Evolutionary conservation across 2,888 invertebrate genomes (phyloP), one percentile per base, ranked within the genome.

Genomic region (Embidobia sp.): DNA sequence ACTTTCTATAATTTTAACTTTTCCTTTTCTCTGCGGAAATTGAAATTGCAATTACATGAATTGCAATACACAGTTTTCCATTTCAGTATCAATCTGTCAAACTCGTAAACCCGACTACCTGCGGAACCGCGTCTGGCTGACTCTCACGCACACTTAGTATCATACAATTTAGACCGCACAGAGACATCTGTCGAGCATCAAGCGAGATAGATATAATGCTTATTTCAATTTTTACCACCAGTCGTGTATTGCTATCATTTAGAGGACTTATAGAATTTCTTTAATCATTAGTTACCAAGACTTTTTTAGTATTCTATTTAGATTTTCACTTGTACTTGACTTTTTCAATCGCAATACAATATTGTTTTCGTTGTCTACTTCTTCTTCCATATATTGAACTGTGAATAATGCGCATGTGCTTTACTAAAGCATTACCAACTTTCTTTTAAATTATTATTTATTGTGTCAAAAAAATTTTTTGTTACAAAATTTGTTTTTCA

Each of bases 31-130:
- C 10, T 10, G 31, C 16, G 16, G 46, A 70, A 53, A 70, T 18
- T 19, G 70, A 53, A 70, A 53, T 31, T 11, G 44, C 18, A 70
- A 61, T 59, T 61, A 53, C 15, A 7, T 42, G 33, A 49, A 46
- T 51, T 10, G 46, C 59, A 53, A 53, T 46, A 11, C 33, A 40
- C 15, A 3, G 42, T 42, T 70, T 70, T 70, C 55, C 63, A 64
- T 72, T 72, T 72, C 72, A 72, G 51, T 44, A 46, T 63, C 72
- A 64, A 49, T 48, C 61, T 44, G 51, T 61, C 51, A 42, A 61
- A 61, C 44, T 26, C 46, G 48, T 46, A 59, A 70, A 70, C 40
- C 48, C 55, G 13, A 10, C 16, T 3, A 27, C 5, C 37, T 29
- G 19, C 46, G 72, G 55, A 55, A 46, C 22, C 31, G 29, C 61